These are phyloP conservation scores for Pimpla rufipes DNA, from an alignment of 2,888 invertebrate genomes.

Conservation along the genomic window DNA sequence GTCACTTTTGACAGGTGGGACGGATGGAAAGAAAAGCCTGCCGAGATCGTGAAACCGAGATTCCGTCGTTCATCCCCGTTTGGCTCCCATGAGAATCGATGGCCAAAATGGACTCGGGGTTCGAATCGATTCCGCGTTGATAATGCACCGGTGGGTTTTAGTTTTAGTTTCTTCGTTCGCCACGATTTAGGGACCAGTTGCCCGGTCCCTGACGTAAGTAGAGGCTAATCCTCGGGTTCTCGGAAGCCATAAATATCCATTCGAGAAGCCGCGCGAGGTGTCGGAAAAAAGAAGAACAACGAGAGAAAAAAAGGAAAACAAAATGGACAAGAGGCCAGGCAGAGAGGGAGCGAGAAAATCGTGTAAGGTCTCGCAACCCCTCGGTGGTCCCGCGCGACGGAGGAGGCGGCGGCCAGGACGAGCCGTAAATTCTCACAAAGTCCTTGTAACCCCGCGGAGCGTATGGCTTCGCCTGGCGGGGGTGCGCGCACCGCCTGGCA, in stretches of 20 bases:
- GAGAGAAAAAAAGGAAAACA: slow-evolving; percentile 35
- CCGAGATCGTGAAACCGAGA: slow-evolving; percentile 3
- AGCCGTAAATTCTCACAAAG: slow-evolving; percentile 72
- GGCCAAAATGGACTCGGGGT: slow-evolving; percentile 25
- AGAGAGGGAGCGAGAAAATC: slow-evolving; percentile 52
- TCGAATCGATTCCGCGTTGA: slow-evolving; percentile 40
- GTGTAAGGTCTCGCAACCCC: slow-evolving; percentile 56
- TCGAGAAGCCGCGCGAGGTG: slow-evolving; percentile 52
- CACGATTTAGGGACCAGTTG: not conserved
- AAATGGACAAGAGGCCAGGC: slow-evolving; percentile 2
- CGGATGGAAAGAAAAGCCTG: not conserved
- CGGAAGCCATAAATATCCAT: slow-evolving; percentile 70
- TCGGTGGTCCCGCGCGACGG: slow-evolving; percentile 16
- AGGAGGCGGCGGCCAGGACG: slow-evolving; percentile 54
- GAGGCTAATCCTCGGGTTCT: slow-evolving; percentile 62
- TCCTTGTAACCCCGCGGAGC: slow-evolving; percentile 64
- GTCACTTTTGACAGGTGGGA: not conserved
- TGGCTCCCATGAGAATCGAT: not conserved
- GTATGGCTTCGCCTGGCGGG: slow-evolving; percentile 42
- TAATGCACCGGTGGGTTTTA: not conserved
- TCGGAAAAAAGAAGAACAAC: slow-evolving; percentile 43
- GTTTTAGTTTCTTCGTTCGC: slow-evolving; percentile 6
- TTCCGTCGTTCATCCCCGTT: not conserved
- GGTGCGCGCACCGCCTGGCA: slow-evolving; percentile 47
- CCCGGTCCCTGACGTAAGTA: slow-evolving; percentile 36